These are phyloP conservation scores for Ciconia nigra DNA, from an alignment of 2,797 vertebrate genomes.

Conservation along the genomic window DNA sequence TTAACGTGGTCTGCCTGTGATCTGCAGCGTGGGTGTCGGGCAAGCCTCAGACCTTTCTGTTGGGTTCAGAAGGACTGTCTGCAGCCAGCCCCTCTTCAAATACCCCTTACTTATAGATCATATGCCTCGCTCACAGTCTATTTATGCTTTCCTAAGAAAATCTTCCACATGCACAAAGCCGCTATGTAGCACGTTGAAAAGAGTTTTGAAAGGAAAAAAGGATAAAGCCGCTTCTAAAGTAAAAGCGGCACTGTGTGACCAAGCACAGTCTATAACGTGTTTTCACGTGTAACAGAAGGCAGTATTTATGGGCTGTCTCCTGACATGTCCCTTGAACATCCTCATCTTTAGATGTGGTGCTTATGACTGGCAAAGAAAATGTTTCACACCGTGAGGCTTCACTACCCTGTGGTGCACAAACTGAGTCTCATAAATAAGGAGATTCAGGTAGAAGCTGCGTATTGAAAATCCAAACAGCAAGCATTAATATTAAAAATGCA, in stretches of 20 bases:
- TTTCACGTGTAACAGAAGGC: not conserved
- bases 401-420: not conserved
- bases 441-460: not conserved
- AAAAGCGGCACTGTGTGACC: not conserved
- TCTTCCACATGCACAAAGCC: not conserved
- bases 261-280: fast-evolving
- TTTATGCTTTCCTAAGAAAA: not conserved
- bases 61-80: not conserved
- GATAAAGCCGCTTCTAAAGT: not conserved
- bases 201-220: not conserved
- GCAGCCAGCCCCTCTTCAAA: not conserved
- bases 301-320: not conserved
- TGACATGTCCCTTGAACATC: not conserved
- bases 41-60: not conserved
- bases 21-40: not conserved
- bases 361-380: not conserved
- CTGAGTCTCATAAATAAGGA: not conserved
- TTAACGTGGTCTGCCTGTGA: not conserved
- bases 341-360: not conserved
- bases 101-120: not conserved
- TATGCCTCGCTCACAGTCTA: fast-evolving
- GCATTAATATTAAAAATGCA: not conserved
- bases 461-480: not conserved
- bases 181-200: not conserved
- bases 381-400: not conserved